Percentiles rank a stretch among this genome's conserved stretches.
phyloP scores from a whole-genome alignment of 2,888 invertebrate genomes.

The Temnothorax unifasciatus region DNA sequence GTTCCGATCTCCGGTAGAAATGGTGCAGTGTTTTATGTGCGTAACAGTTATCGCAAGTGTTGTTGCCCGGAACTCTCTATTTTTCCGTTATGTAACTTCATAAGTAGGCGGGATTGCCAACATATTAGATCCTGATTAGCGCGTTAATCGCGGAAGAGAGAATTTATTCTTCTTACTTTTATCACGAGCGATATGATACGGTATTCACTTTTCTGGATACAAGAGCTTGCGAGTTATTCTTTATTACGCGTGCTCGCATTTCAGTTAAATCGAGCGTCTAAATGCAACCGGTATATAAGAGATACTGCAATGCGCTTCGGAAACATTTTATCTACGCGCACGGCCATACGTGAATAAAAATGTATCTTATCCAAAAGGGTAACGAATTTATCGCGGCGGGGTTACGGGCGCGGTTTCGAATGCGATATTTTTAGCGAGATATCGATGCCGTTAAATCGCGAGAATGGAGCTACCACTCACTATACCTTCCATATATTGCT shows the following conservation, averaged over 20 bases:
- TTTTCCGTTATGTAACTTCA: slow-evolving; percentile 3
- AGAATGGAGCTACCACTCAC: slow-evolving; percentile 44
- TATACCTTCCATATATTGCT: slow-evolving; percentile 21
- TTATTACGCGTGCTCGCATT: slow-evolving; percentile 43
- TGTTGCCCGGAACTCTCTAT: background rate
- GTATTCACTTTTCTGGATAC: background rate
- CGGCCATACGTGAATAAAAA: slow-evolving; percentile 45
- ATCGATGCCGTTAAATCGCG: slow-evolving; percentile 49
- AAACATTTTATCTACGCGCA: slow-evolving; percentile 38
- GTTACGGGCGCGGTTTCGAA: slow-evolving; percentile 26
- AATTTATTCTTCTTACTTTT: slow-evolving; percentile 45
- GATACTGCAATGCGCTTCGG: slow-evolving; percentile 23
- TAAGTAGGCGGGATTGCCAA: background rate
- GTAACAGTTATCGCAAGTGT: slow-evolving; percentile 10
- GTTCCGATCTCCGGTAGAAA: slow-evolving; percentile 24
- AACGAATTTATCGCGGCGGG: slow-evolving; percentile 47
- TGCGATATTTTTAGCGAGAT: slow-evolving; percentile 44
- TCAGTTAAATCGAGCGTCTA: slow-evolving; percentile 53
- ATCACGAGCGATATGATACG: slow-evolving; percentile 21
- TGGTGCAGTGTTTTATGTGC: slow-evolving; percentile 2
- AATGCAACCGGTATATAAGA: slow-evolving; percentile 32
- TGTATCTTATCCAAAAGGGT: slow-evolving; percentile 46
- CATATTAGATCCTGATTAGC: slow-evolving; percentile 64
- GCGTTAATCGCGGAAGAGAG: slow-evolving; percentile 63
- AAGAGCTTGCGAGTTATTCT: slow-evolving; percentile 15